A percentile compares a stretch with the other conserved stretches of the same genome.
Conservation (phyloP, 1,140 invertebrate species). For the Nixonia krombeini region DNA sequence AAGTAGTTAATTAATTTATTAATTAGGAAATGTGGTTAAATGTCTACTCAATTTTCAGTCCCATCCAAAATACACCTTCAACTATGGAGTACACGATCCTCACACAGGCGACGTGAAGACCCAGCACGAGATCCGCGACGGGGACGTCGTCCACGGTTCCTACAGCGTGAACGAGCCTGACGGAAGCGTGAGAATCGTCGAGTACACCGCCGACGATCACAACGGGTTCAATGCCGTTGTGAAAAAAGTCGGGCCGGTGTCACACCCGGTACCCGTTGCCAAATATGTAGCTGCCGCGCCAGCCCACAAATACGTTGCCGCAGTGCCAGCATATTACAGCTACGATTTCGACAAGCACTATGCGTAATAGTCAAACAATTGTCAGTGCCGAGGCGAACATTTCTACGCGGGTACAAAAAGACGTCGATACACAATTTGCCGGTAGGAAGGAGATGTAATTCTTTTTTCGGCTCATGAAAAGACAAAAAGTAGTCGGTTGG, state of each 20-base stretch:
- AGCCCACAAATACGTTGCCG: slow-evolving; percentile 57
- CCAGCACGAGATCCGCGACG: slow-evolving; percentile 72
- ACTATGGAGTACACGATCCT: slow-evolving; percentile 72
- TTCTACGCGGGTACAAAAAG: no score
- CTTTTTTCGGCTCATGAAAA: no score
- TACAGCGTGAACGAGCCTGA: slow-evolving; percentile 73
- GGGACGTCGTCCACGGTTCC: slow-evolving; percentile 72
- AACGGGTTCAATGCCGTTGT: slow-evolving; percentile 73
- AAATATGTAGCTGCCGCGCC: slow-evolving; percentile 48
- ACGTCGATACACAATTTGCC: not conserved
- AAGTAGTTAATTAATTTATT: no score
- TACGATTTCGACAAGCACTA: slow-evolving; percentile 67
- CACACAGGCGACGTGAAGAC: slow-evolving; percentile 73
- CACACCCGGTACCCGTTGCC: slow-evolving; percentile 63
- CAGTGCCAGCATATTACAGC: slow-evolving; percentile 62
- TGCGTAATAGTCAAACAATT: slow-evolving; percentile 9
- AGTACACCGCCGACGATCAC: slow-evolving; percentile 72
- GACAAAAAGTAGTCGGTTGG: no score
- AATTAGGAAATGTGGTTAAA: no score
- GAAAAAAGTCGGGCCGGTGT: slow-evolving; percentile 69
- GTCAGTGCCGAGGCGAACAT: slow-evolving; percentile 1
- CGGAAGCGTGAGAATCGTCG: slow-evolving; percentile 71
- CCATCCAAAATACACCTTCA: slow-evolving; percentile 71
- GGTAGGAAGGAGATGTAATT: not conserved
- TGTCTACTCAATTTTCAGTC: no score